phyloP scores from a whole-genome alignment of 1,140 invertebrate genomes.

The Zaprionus lachaisei region DNA sequence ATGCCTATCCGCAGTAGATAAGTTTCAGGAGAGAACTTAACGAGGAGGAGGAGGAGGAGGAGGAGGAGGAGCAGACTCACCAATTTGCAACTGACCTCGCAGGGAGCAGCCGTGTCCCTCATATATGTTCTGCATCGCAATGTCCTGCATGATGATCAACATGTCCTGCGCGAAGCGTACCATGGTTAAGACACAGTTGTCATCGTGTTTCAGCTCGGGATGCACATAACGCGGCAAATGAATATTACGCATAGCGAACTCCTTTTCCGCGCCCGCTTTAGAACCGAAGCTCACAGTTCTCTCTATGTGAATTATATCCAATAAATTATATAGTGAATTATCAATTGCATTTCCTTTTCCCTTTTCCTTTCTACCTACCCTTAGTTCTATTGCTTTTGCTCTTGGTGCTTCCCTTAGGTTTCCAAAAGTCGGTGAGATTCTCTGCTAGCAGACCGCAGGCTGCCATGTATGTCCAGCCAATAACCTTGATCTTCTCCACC shows the following conservation, averaged over 20 bases:
- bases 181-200: constrained; percentile 34
- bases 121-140: constrained; percentile 17
- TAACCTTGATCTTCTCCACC: constrained; percentile 96
- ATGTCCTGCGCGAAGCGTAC: constrained; percentile 45
- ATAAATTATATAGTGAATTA: not conserved
- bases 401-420: not conserved
- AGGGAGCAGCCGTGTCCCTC: constrained; percentile 8
- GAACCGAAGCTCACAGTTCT: not conserved
- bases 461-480: constrained; percentile 97
- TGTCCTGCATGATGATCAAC: constrained; percentile 39
- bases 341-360: too few relatives aligned
- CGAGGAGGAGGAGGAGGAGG: too few relatives aligned
- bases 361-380: not conserved
- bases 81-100: constrained; percentile 41
- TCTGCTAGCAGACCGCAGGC: constrained; percentile 91
- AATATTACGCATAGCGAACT: not conserved
- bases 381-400: not conserved
- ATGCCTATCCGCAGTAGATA: constrained; percentile 85
- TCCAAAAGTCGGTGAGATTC: constrained; percentile 17
- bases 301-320: not conserved
- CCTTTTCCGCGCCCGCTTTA: not conserved
- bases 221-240: not conserved
- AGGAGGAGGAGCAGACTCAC: not conserved
- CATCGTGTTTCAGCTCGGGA: not conserved
- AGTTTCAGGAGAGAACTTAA: not conserved